Base-by-base conservation (phyloP, 2,888 invertebrate species). In the Cheiracanthium punctorium region DNA sequence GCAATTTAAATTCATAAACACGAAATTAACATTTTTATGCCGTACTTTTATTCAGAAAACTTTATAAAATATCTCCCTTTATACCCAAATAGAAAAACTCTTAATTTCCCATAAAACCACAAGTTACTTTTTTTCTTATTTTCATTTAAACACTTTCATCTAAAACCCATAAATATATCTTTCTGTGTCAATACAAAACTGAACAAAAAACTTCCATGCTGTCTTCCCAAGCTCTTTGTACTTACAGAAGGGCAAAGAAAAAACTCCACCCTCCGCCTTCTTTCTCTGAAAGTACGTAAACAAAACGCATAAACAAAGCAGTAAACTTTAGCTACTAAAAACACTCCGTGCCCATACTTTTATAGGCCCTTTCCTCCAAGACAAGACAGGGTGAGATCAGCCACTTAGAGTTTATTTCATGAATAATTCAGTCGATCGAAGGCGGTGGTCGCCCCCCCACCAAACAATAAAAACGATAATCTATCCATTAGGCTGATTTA, bases 391-490 rank as follows among this genome's bases (percentile, higher is more conserved):
- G 73, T 85, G 79, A 85, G 79, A 85, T 85, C 84, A 85, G 84
- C 84, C 84, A 85, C 84, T 85, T 85, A 85, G 84, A 74, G 77
- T 77, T 85, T 85, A 85, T 85, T 85, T 85, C 84, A 85, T 85
- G 84, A 85, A 85, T 85, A 74, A 85, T 85, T 85, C 84, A 85
- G 67, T 30, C 12, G 17, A n/a, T 33, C 4, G 37, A 43, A 52
- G 69, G 73, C 73, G 69, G 77, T 73, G 84, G 58, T 58, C 79
- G 84, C 70, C 79, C 79, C 64, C 41, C 48, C 43, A 37, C 73
- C 84, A 85, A 85, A 85, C 84, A 85, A 85, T 85, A 85, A 85
- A 85, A 85, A 85, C 84, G 84, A 85, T 85, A 85, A 85, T 85
- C 84, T 85, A 73, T 85, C 84, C 84, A 85, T 85, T 85, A 85